Conservation (phyloP, 2,797 vertebrate species). For the Aphelocoma californica region DNA sequence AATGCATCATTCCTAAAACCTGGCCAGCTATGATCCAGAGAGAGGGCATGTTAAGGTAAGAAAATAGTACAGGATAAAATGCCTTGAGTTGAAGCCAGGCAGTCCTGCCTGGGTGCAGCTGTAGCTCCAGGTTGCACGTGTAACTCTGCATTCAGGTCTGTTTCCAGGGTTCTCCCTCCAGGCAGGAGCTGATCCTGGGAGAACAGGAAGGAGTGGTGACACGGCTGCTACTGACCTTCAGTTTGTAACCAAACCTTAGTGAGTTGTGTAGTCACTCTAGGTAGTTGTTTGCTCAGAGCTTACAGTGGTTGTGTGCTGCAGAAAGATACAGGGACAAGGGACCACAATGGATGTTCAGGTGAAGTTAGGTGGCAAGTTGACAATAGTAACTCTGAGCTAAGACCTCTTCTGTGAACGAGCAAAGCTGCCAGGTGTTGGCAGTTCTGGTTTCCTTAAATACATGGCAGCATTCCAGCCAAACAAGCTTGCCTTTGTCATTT, state of each 20-base stretch:
- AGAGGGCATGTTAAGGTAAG: neutral
- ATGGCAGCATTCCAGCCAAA: slow-evolving; percentile 33
- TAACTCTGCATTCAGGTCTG: neutral
- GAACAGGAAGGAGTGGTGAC: fast-evolving
- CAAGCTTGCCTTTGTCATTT: neutral
- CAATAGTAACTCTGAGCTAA: neutral
- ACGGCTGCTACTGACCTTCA: fast-evolving
- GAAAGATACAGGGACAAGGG: neutral
- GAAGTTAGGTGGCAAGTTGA: neutral
- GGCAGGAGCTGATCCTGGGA: neutral
- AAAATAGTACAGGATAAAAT: neutral
- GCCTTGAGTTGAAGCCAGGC: neutral
- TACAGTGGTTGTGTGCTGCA: neutral
- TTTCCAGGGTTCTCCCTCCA: neutral
- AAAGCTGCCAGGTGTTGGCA: neutral
- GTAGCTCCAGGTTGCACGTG: neutral
- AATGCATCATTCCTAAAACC: neutral
- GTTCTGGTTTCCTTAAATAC: slow-evolving; percentile 40
- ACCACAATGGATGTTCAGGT: neutral
- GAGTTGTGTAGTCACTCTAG: neutral
- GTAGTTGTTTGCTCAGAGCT: neutral
- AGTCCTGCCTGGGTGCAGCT: neutral
- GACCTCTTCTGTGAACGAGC: neutral
- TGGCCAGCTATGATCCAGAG: neutral
- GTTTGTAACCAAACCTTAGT: neutral